These are phyloP conservation scores for Eulemur albifrons DNA, from an alignment of 2,797 vertebrate genomes.

Conservation along the genomic window DNA sequence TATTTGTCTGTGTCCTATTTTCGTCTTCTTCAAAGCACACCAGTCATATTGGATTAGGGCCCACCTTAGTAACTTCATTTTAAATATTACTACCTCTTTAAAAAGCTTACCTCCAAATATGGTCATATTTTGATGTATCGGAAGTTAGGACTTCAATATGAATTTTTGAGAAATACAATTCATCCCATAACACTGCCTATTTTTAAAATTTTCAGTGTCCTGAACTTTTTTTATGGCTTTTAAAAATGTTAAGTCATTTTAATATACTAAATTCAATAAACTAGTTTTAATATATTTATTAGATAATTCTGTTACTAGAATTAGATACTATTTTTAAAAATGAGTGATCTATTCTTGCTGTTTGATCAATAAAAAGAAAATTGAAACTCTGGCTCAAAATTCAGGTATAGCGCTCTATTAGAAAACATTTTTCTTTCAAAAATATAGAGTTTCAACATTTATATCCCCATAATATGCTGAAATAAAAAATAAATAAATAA, in stretches of 20 bases:
- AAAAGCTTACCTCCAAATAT: neutral
- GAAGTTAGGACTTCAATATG: neutral
- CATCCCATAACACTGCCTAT: neutral
- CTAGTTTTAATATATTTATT: neutral
- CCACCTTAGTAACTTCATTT: neutral
- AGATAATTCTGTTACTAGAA: neutral
- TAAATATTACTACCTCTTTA: neutral
- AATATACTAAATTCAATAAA: neutral
- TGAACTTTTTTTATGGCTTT: neutral
- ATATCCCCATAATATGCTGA: too few species aligned
- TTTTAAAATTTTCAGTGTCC: neutral
- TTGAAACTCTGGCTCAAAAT: neutral
- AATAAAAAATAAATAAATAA: too few species aligned
- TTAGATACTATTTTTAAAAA: neutral
- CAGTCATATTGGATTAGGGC: neutral
- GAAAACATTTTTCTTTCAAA: conserved; percentile 8
- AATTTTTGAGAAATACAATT: neutral
- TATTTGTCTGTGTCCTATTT: neutral
- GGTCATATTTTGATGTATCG: neutral
- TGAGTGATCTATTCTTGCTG: neutral
- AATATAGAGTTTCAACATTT: neutral
- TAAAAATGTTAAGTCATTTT: neutral
- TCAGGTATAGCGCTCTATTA: neutral
- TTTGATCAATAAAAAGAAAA: neutral
- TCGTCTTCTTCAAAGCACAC: neutral